phyloP scores from a whole-genome alignment of 2,113 vertebrate species.

The Tupaia tana region DNA sequence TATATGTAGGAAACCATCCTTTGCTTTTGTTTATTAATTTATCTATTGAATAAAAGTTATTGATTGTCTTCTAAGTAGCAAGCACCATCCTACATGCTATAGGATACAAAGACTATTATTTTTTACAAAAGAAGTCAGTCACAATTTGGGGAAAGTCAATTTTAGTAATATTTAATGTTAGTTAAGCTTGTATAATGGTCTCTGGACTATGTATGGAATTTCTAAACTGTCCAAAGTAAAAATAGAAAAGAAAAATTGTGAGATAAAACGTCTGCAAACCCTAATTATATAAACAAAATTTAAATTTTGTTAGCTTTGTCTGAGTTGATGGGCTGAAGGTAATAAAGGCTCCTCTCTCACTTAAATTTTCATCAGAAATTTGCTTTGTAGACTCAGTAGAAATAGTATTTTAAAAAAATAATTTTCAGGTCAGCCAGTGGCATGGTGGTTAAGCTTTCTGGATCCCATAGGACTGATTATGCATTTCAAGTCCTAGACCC shows the following conservation, averaged over 20 bases:
- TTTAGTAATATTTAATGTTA: not conserved
- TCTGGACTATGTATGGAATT: not conserved
- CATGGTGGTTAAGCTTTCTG: too few species aligned
- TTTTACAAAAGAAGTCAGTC: conserved; percentile 18
- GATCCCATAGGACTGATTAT: too few species aligned
- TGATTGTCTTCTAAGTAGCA: not conserved
- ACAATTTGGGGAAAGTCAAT: not conserved
- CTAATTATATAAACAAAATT: not conserved
- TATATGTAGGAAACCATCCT: not conserved
- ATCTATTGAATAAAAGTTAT: not conserved
- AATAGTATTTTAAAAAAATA: not conserved
- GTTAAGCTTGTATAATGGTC: not conserved
- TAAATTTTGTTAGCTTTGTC: not conserved
- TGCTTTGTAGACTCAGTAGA: not conserved
- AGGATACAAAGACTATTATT: not conserved
- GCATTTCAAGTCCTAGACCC: too few species aligned
- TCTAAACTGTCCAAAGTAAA: not conserved
- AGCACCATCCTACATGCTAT: not conserved
- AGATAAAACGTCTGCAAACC: conserved; percentile 11
- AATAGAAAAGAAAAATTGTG: not conserved
- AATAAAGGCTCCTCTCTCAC: not conserved
- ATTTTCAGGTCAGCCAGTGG: not conserved
- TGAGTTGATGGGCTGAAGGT: not conserved
- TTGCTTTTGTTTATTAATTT: not conserved
- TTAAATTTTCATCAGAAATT: not conserved